Percentiles rank a stretch among this genome's conserved stretches.
phyloP scores from a whole-genome alignment of 2,797 vertebrate species.

The Sorex maritimensis region DNA sequence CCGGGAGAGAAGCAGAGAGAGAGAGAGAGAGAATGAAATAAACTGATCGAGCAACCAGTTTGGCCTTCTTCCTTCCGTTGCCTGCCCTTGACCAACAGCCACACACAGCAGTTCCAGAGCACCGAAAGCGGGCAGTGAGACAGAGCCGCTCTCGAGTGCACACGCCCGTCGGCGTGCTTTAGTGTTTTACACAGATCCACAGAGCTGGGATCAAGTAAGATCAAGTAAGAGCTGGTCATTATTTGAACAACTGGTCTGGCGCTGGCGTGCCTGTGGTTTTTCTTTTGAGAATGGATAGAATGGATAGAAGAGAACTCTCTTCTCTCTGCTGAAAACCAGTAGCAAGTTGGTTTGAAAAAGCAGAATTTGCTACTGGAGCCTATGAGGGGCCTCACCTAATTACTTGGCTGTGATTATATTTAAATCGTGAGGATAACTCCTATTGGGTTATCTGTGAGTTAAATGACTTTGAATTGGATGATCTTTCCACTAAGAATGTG shows the following conservation, averaged over 20 bases:
- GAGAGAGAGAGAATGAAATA: too few species aligned
- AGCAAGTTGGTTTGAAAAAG: neutral
- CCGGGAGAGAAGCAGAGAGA: too few species aligned
- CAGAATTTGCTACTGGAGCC: neutral
- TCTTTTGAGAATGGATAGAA: conserved; percentile 3
- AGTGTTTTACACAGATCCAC: too few species aligned
- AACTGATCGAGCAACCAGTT: too few species aligned
- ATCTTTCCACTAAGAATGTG: conserved; percentile 41
- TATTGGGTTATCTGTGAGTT: conserved; percentile 41
- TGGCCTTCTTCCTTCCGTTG: too few species aligned
- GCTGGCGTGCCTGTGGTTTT: neutral
- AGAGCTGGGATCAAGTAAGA: neutral
- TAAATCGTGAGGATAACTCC: neutral
- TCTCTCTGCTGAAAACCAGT: neutral
- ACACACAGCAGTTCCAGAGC: too few species aligned
- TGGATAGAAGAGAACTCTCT: too few species aligned
- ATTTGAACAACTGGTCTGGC: neutral
- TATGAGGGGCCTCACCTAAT: neutral
- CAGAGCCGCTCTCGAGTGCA: too few species aligned
- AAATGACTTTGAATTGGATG: conserved; percentile 45
- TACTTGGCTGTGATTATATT: conserved; percentile 25
- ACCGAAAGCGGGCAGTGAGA: too few species aligned
- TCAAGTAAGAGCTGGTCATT: neutral
- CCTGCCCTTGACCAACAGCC: too few species aligned
- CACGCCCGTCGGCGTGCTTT: too few species aligned